Evolutionary conservation across 1,140 invertebrate species (phyloP), one percentile per base, ranked within the genome.

Genomic region (Drosophila burlai): DNA sequence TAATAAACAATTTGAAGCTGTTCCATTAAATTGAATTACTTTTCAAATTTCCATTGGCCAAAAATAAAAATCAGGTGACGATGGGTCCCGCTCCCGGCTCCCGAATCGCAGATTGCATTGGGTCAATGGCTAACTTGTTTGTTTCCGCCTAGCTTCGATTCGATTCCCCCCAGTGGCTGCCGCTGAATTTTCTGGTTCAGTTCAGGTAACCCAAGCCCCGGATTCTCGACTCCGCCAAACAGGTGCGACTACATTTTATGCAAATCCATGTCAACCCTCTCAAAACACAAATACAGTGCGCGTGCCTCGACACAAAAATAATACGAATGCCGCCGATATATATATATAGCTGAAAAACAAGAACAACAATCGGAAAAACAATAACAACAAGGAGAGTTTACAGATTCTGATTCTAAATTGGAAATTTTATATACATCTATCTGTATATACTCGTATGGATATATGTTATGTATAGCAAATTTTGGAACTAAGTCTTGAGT

Each of bases 241-340:
- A 83, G 80, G 84, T 89, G 84, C 64, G 64, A 91, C 89, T 91
- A 89, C 89, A 91, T 91, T 91, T 83, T 91, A 91, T 91, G 81
- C 82, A 85, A 91, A 91, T 91, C 10, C 2, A 11, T 11, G 29
- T 26, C 47, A 10, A 49, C 55, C 47, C 55, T 21, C 42, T 59
- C 58, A 66, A 72, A 59, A 58, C 36, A 72, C 69, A 59, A 58
- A 73, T 72, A 72, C 54, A 73, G 59, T 49, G 76, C 76, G 77
- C 68, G 76, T 71, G 58, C 59, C 59, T 45, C 24, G 60, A 34
- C 50, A 50, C 75, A 45, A 71, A 78, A 63, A 78, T 68, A 59
- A 57, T 47, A 69, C 49, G 29, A 31, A 54, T 34, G 49, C 49
- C 11, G 29, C 49, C 16, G 21, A 72, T 64, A 66, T 45, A 72